Base-by-base conservation (phyloP, 2,797 vertebrate species). In the Telmatherina bonti region DNA sequence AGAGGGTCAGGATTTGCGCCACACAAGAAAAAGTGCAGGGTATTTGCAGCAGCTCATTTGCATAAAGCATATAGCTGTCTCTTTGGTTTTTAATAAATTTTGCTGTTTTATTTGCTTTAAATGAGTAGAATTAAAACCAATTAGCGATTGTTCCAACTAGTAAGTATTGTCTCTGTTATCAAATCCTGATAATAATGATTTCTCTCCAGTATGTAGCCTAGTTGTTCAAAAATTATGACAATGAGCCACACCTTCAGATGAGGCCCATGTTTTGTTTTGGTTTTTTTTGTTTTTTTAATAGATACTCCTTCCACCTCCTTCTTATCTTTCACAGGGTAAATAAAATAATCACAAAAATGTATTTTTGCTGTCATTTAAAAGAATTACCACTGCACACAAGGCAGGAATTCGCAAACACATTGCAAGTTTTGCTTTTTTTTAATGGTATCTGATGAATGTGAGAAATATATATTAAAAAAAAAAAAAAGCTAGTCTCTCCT, bases 21-120 rank as follows among this genome's bases (percentile, higher is more conserved):
- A 27, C 43, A 61, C 49, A 49, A 63, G 22, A 27, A 43, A 75
- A 58, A 62, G 24, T 43, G 30, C 35, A 54, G 30, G 45, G 26
- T 60, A 47, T 62, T 54, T 63, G 31, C 8, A 60, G 56, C 26
- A 51, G 27, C 8, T 26, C 1, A 24, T 52, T n/a, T n/a, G 9
- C 52, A 45, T 45, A 38, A 66, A 7, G 52, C 24, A 22, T 7
- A 5, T 0, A 27, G n/a, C 7, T 1, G 0, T 0, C 7, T 61
- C 18, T 26, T 55, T 16, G 9, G 13, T 30, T 16, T 30, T 52
- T 20, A 0, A 30, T 47, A 6, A 62, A 24, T 15, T 11, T 16
- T 30, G 3, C 8, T 58, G 12, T 15, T 10, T 12, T 36, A n/a
- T 3, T 45, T 5, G 43, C 22, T 47, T n/a, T 52, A 20, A 36